A percentile compares a stretch with the other conserved stretches of the same genome.
phyloP scores from a whole-genome alignment of 2,888 invertebrate species.

The Anarsia innoxiella region DNA sequence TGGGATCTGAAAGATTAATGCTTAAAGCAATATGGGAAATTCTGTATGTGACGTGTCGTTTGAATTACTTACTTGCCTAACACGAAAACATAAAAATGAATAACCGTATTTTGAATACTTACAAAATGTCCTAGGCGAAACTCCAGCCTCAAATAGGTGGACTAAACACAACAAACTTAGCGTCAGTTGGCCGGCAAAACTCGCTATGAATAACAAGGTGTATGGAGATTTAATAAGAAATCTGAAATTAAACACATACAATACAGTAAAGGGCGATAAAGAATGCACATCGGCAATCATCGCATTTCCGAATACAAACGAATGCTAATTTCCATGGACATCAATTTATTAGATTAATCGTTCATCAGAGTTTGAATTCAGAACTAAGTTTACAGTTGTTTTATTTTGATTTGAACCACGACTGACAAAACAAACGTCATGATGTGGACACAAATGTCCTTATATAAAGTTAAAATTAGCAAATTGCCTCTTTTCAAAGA shows the following conservation, averaged over 20 bases:
- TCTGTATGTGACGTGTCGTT: background rate
- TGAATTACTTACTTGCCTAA: background rate
- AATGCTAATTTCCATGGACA: background rate
- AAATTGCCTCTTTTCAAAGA: too few relatives aligned
- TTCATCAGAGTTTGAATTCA: background rate
- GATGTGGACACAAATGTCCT: too few relatives aligned
- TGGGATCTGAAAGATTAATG: background rate
- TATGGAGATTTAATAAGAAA: conserved; percentile 2
- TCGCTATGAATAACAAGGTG: background rate
- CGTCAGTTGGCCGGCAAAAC: background rate
- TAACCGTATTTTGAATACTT: conserved; percentile 1
- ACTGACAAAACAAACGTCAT: too few relatives aligned
- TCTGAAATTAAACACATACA: background rate
- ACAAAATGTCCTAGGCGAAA: conserved; percentile 3
- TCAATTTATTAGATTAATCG: background rate
- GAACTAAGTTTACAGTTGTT: background rate
- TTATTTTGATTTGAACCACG: background rate
- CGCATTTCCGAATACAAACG: background rate
- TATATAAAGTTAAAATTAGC: too few relatives aligned
- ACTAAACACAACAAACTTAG: background rate
- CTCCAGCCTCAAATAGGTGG: background rate
- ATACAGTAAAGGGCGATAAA: background rate
- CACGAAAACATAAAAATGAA: background rate
- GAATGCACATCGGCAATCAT: background rate
- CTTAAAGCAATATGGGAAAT: background rate